Base-by-base conservation (phyloP, 1,140 invertebrate species). In the Dreissena rostriformis region DNA sequence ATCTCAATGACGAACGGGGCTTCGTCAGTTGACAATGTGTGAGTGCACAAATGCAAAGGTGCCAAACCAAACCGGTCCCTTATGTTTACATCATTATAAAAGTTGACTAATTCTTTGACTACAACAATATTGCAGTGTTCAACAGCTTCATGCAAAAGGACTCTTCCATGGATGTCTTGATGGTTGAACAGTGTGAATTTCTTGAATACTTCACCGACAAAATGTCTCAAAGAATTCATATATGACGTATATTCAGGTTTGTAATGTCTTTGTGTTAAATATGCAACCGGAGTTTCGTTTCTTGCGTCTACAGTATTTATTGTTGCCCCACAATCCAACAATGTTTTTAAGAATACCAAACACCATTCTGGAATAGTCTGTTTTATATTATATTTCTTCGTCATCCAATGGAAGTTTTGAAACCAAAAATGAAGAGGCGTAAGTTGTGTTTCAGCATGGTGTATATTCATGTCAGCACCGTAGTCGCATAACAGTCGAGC, bases 391-490 rank as follows among this genome's bases (percentile, higher is more conserved):
- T 8, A 70, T 49, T 70, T n/a, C 2, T 11, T 11, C 67, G 28
- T 70, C n/a, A n/a, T 26, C 67, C 67, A 70, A 1, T 70, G 11
- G 17, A 70, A 70, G 29, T 39, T 28, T n/a, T 70, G 67, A 19
- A 28, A 70, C 67, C 67, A 70, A 10, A 70, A 70, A 39, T 70
- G 67, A 39, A 70, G 22, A n/a, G 67, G 67, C 15, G 28, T 17
- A 11, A 70, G 12, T n/a, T 49, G 2, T 14, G 67, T 17, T 28
- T 29, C 1, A 0, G 67, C 22, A 49, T 70, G 14, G 15, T 1
- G 22, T n/a, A 70, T 26, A 70, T 70, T 70, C 67, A 70, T 70
- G 39, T 70, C 10, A 39, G 67, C 67, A 70, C 67, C 67, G 19
- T 24, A n/a, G 22, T 70, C 22, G 28, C 29, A 39, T n/a, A 70